Percentiles rank a stretch among this genome's conserved stretches.
Conservation (phyloP, 2,888 invertebrate species). For the Prosapia bicincta region DNA sequence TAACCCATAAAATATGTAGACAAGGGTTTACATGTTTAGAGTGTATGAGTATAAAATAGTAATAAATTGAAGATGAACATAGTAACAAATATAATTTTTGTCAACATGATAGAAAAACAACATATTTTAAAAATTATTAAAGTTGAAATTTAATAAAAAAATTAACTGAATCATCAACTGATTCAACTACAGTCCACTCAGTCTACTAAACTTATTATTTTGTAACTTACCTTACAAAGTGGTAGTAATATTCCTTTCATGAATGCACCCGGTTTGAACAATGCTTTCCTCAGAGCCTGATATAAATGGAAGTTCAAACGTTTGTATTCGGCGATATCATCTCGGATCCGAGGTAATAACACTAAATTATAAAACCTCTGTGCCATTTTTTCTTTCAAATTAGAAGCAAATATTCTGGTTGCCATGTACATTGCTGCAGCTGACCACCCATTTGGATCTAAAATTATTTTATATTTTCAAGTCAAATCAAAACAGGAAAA, state of each 20-base stretch:
- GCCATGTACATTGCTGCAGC: slow-evolving; percentile 98
- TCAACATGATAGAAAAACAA: too few species aligned
- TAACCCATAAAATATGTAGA: too few species aligned
- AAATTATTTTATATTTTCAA: too few species aligned
- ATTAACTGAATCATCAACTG: too few species aligned
- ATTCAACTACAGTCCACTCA: too few species aligned
- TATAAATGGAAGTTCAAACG: slow-evolving; percentile 95
- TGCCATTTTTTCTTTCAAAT: slow-evolving; percentile 93
- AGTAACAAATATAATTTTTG: too few species aligned
- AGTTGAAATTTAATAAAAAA: too few species aligned
- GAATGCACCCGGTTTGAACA: slow-evolving; percentile 97
- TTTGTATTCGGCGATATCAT: slow-evolving; percentile 94
- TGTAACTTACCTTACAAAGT: slow-evolving; percentile 57
- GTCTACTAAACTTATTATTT: too few species aligned
- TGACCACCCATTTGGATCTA: slow-evolving; percentile 92
- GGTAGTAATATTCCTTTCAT: slow-evolving; percentile 83
- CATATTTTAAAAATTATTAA: too few species aligned
- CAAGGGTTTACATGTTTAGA: too few species aligned
- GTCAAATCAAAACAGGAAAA: slow-evolving; percentile 4
- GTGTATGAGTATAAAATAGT: too few species aligned
- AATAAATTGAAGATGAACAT: too few species aligned
- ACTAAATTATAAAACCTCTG: slow-evolving; percentile 92
- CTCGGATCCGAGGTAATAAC: slow-evolving; percentile 87
- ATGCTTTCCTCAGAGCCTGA: slow-evolving; percentile 85
- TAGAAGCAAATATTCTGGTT: slow-evolving; percentile 94